phyloP scores from a whole-genome alignment of 1,140 invertebrate genomes.

The Halictus rubicundus region DNA sequence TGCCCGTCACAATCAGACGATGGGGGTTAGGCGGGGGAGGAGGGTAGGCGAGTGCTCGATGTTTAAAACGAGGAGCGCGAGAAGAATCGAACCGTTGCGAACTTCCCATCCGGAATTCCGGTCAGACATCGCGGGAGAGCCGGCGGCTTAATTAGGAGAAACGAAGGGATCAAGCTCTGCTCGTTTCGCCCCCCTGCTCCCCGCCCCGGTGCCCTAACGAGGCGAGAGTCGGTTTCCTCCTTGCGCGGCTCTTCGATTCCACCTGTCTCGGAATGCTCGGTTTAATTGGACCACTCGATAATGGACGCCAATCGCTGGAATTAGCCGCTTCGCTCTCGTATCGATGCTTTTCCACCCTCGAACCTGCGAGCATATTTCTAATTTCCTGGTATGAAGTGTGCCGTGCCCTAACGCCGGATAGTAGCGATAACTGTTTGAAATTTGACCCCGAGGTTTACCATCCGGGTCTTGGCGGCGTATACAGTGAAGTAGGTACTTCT shows the following conservation, averaged over 20 bases:
- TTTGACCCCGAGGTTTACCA: too few relatives aligned
- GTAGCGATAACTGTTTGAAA: too few relatives aligned
- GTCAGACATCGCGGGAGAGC: background rate
- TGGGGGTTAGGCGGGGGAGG: too few relatives aligned
- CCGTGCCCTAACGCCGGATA: too few relatives aligned
- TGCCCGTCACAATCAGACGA: slow-evolving; percentile 14
- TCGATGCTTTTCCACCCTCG: background rate
- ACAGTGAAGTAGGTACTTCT: too few relatives aligned
- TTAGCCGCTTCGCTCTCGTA: background rate
- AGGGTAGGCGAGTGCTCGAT: too few relatives aligned
- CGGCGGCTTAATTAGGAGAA: slow-evolving; percentile 53
- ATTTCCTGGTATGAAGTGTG: too few relatives aligned
- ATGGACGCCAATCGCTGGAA: slow-evolving; percentile 21
- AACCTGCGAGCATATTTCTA: too few relatives aligned
- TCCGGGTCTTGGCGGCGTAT: too few relatives aligned
- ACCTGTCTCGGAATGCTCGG: slow-evolving; percentile 38
- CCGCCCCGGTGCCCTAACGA: background rate
- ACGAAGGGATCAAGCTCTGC: slow-evolving; percentile 27
- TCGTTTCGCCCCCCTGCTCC: background rate
- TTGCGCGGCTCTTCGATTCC: slow-evolving; percentile 43
- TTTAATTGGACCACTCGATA: slow-evolving; percentile 38
- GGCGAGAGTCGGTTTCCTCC: slow-evolving; percentile 3
- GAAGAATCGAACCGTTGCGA: slow-evolving; percentile 22
- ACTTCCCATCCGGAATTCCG: background rate
- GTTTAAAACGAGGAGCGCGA: slow-evolving; percentile 3